These are phyloP conservation scores for Salarias fasciatus DNA, from an alignment of 2,797 vertebrate species.

Conservation along the genomic window DNA sequence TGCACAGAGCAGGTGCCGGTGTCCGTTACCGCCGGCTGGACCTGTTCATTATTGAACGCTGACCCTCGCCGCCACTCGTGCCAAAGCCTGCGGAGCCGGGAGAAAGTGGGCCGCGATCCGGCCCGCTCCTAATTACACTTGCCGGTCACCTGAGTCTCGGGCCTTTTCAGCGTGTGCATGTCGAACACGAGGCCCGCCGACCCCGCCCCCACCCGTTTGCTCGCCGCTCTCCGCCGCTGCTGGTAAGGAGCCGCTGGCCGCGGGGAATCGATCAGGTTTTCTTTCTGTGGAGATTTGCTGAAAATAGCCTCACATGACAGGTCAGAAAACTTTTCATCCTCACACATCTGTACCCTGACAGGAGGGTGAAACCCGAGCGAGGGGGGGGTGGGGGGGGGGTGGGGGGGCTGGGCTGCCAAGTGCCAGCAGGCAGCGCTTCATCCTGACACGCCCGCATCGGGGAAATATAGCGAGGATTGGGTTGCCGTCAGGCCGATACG, in stretches of 20 bases:
- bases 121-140: constrained; percentile 79
- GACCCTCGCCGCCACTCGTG: constrained; percentile 81
- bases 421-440: constrained; percentile 74
- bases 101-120: constrained; percentile 76
- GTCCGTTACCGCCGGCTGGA: constrained; percentile 84
- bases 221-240: no score
- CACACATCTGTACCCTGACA: constrained; percentile 66
- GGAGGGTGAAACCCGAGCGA: constrained; percentile 69
- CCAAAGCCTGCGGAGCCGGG: constrained; percentile 69
- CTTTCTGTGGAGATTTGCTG: constrained; percentile 36
- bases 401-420: no score
- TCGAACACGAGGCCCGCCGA: constrained; percentile 32
- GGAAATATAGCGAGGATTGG: constrained; percentile 78
- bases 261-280: constrained; percentile 35
- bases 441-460: constrained; percentile 76
- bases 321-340: constrained; percentile 61
- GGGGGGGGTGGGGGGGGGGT: no score
- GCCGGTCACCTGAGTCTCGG: constrained; percentile 68
- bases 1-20: constrained; percentile 87
- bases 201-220: no score
- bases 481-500: constrained; percentile 72
- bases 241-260: neutral
- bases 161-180: constrained; percentile 42
- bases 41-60: constrained; percentile 87
- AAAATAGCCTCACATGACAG: constrained; percentile 64